Base-by-base conservation (phyloP, 53 echinoderm and acorn worm species). In the Paelopatides confundens region DNA sequence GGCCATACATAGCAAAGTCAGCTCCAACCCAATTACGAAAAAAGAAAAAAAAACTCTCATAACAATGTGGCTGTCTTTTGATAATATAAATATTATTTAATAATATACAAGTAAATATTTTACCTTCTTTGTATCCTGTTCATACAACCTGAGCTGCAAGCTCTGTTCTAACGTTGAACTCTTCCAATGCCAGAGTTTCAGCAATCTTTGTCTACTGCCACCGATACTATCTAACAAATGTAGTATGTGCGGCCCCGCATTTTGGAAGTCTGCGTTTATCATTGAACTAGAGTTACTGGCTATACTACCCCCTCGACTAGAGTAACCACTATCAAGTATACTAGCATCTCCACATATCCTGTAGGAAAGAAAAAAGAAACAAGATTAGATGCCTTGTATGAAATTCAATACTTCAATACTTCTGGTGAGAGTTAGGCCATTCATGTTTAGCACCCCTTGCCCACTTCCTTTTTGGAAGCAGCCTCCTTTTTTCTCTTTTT, bases 41-140 rank as follows among this genome's bases (percentile, higher is more conserved):
- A n/a, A n/a, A n/a, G n/a, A n/a, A n/a, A n/a, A n/a, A n/a, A n/a
- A n/a, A n/a, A n/a, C n/a, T n/a, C n/a, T 43, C 12, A 12, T 43
- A 43, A 43, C 43, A 43, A 43, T 43, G 43, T n/a, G n/a, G n/a
- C n/a, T n/a, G n/a, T n/a, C n/a, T n/a, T n/a, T n/a, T n/a, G n/a
- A n/a, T n/a, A n/a, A n/a, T n/a, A n/a, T n/a, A n/a, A n/a, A n/a
- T n/a, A n/a, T n/a, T n/a, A n/a, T n/a, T n/a, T n/a, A n/a, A n/a
- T n/a, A n/a, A n/a, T n/a, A n/a, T n/a, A n/a, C n/a, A 10, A 51
- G n/a, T n/a, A n/a, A n/a, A n/a, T n/a, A n/a, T n/a, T 17, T 67
- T 67, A 98, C 98, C 95, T 98, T 95, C 87, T 94, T 89, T 38
- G 92, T 89, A 64, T 98, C 98, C 65, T 98, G 92, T 50, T 98